phyloP scores from a whole-genome alignment of 2,888 invertebrate species.

The Drosophila nigricruria region DNA sequence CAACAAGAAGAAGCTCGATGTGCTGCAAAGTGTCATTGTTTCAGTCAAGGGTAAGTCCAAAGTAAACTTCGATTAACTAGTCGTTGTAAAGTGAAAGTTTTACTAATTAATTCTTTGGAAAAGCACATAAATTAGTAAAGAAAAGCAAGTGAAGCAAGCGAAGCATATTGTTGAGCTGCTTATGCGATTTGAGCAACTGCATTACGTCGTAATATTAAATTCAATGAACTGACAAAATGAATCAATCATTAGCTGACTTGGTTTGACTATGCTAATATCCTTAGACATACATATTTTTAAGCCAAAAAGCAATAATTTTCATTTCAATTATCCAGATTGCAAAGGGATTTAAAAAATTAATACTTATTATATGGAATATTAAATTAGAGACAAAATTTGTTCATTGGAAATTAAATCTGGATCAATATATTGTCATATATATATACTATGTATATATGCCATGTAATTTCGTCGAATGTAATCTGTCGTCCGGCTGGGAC shows the following conservation, averaged over 20 bases:
- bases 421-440: neutral
- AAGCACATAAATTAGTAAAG: neutral
- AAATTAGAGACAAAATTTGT: neutral
- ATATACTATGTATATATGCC: neutral
- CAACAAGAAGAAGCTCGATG: constrained; percentile 86
- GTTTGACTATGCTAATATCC: neutral
- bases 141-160: neutral
- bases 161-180: constrained; percentile 2
- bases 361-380: neutral
- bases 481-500: constrained; percentile 10
- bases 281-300: neutral
- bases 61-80: neutral
- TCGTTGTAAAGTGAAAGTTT: neutral
- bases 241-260: constrained; percentile 2
- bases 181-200: neutral
- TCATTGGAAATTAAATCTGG: neutral
- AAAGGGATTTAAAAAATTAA: neutral
- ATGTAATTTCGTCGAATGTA: constrained; percentile 17
- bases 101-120: neutral
- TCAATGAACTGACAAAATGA: neutral
- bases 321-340: neutral
- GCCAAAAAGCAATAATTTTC: neutral
- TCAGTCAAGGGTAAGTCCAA: constrained; percentile 86
- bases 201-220: neutral
- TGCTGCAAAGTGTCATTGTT: constrained; percentile 86